phyloP scores from a whole-genome alignment of 2,888 invertebrate species.

The Lasius platythorax region DNA sequence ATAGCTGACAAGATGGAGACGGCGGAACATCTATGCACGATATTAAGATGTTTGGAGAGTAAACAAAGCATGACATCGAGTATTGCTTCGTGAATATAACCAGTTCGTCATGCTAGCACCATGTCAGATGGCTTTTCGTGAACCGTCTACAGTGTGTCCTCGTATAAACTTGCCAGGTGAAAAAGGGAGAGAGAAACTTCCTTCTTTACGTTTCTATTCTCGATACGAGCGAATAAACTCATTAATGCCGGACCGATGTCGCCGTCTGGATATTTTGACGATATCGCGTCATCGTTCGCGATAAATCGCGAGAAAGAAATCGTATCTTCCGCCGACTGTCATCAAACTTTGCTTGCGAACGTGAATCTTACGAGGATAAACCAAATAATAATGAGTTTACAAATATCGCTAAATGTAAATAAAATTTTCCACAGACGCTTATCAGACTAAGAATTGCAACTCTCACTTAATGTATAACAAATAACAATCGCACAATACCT shows the following conservation, averaged over 20 bases:
- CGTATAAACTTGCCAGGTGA: constrained; percentile 54
- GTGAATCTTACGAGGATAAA: constrained; percentile 29
- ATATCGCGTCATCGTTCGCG: constrained; percentile 28
- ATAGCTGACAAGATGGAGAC: constrained; percentile 25
- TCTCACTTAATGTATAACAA: constrained; percentile 2
- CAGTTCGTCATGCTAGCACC: constrained; percentile 70
- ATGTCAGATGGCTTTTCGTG: constrained; percentile 79
- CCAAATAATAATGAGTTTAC: constrained; percentile 45
- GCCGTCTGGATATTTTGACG: constrained; percentile 5
- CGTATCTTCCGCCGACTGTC: constrained; percentile 13
- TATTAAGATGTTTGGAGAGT: constrained; percentile 81
- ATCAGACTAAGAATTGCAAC: neutral
- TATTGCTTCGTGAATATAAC: constrained; percentile 60
- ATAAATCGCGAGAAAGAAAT: constrained; percentile 21
- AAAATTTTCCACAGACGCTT: constrained; percentile 29
- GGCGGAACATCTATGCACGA: constrained; percentile 57
- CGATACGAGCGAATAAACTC: constrained; percentile 41
- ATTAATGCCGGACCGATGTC: constrained; percentile 37
- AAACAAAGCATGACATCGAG: constrained; percentile 76
- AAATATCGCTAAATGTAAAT: constrained; percentile 32
- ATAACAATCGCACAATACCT: constrained; percentile 19
- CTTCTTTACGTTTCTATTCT: constrained; percentile 32
- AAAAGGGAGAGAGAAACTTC: constrained; percentile 37
- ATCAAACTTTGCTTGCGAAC: constrained; percentile 26
- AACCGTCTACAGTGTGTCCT: constrained; percentile 74